Conservation (phyloP, 2,888 invertebrate species). For the Drosophila sordidula region DNA sequence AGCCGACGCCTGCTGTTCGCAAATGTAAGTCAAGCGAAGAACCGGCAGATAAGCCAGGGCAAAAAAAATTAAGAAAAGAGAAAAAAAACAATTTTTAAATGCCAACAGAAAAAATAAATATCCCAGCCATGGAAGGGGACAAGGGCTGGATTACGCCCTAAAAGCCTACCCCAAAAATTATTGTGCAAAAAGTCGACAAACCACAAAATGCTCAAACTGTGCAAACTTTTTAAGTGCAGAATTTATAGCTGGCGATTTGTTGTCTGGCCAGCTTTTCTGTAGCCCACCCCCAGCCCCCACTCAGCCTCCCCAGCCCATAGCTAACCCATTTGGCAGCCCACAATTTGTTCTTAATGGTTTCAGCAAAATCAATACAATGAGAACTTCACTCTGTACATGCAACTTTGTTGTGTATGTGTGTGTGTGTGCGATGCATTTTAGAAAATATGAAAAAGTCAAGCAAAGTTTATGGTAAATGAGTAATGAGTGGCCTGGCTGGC, state of each 20-base stretch:
- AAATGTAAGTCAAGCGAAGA: constrained; percentile 33
- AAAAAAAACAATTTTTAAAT: constrained; percentile 38
- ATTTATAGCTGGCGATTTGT: constrained; percentile 77
- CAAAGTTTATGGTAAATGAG: constrained; percentile 76
- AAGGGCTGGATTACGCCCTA: not conserved
- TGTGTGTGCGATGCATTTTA: constrained; percentile 51
- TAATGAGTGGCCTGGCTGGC: constrained; percentile 72
- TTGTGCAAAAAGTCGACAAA: constrained; percentile 39
- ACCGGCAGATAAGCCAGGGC: constrained; percentile 28
- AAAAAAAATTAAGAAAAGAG: constrained; percentile 27
- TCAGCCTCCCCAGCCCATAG: constrained; percentile 2
- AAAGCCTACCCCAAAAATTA: constrained; percentile 33
- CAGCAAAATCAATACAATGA: constrained; percentile 70
- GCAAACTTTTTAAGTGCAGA: constrained; percentile 77
- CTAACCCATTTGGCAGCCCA: constrained; percentile 33
- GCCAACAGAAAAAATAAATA: constrained; percentile 10
- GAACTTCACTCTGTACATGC: constrained; percentile 11
- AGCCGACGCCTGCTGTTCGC: not conserved
- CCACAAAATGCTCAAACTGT: constrained; percentile 56
- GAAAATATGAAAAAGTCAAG: constrained; percentile 78
- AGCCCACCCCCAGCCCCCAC: not conserved
- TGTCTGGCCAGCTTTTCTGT: constrained; percentile 59
- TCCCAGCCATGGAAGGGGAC: not conserved
- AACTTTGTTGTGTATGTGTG: not conserved
- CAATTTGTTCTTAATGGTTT: constrained; percentile 68